Conservation (phyloP, 1,140 invertebrate genomes). For the Eufriesea mexicana region DNA sequence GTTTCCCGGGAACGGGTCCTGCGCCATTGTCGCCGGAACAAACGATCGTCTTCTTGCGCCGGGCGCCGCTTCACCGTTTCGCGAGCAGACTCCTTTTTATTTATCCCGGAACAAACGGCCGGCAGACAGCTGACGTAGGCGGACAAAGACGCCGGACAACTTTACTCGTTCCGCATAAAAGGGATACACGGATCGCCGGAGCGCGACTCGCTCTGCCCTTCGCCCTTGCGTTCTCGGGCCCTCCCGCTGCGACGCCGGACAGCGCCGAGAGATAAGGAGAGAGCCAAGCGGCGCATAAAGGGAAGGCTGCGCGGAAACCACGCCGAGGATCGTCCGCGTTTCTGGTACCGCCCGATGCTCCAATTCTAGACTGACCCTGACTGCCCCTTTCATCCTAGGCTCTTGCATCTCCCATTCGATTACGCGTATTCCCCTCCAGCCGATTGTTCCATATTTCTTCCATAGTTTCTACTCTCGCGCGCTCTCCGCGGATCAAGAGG, state of each 20-base stretch:
- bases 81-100: slow-evolving; percentile 64
- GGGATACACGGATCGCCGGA: slow-evolving; percentile 51
- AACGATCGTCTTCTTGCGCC: slow-evolving; percentile 66
- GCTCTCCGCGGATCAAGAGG: too few species aligned
- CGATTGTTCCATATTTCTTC: too few species aligned
- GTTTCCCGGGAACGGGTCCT: slow-evolving; percentile 39
- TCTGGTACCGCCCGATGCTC: not conserved
- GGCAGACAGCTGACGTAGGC: slow-evolving; percentile 66
- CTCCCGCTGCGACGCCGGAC: slow-evolving; percentile 40
- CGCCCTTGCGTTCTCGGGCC: slow-evolving; percentile 15
- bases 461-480: too few species aligned
- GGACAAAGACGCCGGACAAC: slow-evolving; percentile 66
- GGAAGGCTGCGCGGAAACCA: slow-evolving; percentile 5
- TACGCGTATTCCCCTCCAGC: too few species aligned
- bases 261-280: slow-evolving; percentile 19
- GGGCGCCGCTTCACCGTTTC: slow-evolving; percentile 60
- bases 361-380: not conserved
- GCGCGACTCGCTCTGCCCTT: slow-evolving; percentile 37
- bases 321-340: slow-evolving; percentile 1
- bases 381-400: too few species aligned
- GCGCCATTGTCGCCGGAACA: slow-evolving; percentile 63
- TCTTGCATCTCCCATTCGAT: too few species aligned
- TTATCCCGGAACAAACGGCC: slow-evolving; percentile 67
- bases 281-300: slow-evolving; percentile 8
- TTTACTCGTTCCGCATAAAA: slow-evolving; percentile 60